A percentile compares a stretch with the other conserved stretches of the same genome.
Conservation (phyloP, 2,888 invertebrate species). For the Dendrolimus houi region DNA sequence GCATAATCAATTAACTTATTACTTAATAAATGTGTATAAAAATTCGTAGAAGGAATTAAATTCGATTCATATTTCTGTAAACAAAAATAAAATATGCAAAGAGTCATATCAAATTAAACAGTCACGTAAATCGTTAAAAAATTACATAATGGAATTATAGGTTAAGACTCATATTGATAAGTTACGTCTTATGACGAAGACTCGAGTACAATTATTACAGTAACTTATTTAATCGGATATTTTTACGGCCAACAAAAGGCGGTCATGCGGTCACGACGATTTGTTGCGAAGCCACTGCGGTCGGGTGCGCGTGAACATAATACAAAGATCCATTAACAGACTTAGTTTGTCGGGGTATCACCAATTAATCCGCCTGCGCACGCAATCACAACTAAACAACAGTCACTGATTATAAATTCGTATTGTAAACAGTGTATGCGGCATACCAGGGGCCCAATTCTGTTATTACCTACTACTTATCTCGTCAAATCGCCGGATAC, state of each 20-base stretch:
- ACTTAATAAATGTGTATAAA: too few relatives aligned
- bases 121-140: neutral
- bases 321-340: neutral
- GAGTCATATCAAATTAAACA: neutral
- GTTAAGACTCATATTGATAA: constrained; percentile 3
- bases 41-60: too few relatives aligned
- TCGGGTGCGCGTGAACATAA: neutral
- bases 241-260: constrained; percentile 10
- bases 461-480: too few relatives aligned
- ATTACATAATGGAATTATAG: neutral
- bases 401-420: too few relatives aligned
- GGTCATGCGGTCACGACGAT: constrained; percentile 16
- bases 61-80: too few relatives aligned
- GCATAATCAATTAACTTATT: too few relatives aligned
- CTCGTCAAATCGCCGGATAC: too few relatives aligned
- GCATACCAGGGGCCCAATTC: too few relatives aligned
- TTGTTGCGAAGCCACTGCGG: constrained; percentile 2
- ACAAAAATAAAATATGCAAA: too few relatives aligned
- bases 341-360: neutral
- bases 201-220: constrained; percentile 8
- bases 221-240: constrained; percentile 5
- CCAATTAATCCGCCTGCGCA: neutral
- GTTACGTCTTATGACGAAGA: constrained; percentile 8
- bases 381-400: neutral
- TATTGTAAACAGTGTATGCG: too few relatives aligned